Evolutionary conservation across 1,140 invertebrate species (phyloP).

Genomic region (Octopus bimaculoides): DNA sequence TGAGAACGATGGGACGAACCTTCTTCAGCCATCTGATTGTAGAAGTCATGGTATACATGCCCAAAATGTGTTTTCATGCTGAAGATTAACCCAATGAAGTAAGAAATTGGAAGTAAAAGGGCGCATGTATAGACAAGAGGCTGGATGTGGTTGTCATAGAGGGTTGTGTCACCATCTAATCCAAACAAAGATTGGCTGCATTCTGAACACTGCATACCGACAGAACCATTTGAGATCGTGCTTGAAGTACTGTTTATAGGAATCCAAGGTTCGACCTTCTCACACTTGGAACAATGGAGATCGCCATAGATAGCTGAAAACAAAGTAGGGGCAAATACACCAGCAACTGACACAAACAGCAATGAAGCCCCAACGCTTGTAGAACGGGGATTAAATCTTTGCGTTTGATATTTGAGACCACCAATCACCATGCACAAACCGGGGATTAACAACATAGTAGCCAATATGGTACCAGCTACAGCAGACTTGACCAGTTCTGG

Average conservation of each 20-base stretch:
- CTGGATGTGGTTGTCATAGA: slow-evolving; percentile 43
- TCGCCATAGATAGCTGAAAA: slow-evolving; percentile 50
- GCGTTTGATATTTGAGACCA: slow-evolving; percentile 46
- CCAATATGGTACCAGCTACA: slow-evolving; percentile 36
- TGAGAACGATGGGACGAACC: slow-evolving; percentile 12
- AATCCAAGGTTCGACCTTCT: slow-evolving; percentile 16
- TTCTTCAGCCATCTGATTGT: slow-evolving; percentile 29
- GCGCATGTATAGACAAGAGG: slow-evolving; percentile 46
- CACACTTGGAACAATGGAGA: slow-evolving; percentile 43
- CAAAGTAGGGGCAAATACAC: slow-evolving; percentile 50
- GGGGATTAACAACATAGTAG: slow-evolving; percentile 28
- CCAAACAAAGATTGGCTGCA: slow-evolving; percentile 41
- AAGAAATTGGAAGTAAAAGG: slow-evolving; percentile 45
- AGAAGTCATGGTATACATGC: slow-evolving; percentile 45
- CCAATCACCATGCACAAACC: slow-evolving; percentile 52
- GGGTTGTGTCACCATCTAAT: slow-evolving; percentile 35
- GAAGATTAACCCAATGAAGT: slow-evolving; percentile 48
- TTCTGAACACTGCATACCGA: slow-evolving; percentile 34
- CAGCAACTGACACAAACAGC: slow-evolving; percentile 49
- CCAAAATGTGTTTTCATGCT: slow-evolving; percentile 50
- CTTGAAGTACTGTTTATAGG: slow-evolving; percentile 13
- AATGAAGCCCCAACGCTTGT: slow-evolving; percentile 46
- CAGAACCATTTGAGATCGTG: slow-evolving; percentile 11
- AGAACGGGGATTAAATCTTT: slow-evolving; percentile 51
- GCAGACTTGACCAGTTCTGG: slow-evolving; percentile 48